These are phyloP conservation scores for Antitype chi DNA, from an alignment of 2,888 invertebrate species.

Conservation along the genomic window DNA sequence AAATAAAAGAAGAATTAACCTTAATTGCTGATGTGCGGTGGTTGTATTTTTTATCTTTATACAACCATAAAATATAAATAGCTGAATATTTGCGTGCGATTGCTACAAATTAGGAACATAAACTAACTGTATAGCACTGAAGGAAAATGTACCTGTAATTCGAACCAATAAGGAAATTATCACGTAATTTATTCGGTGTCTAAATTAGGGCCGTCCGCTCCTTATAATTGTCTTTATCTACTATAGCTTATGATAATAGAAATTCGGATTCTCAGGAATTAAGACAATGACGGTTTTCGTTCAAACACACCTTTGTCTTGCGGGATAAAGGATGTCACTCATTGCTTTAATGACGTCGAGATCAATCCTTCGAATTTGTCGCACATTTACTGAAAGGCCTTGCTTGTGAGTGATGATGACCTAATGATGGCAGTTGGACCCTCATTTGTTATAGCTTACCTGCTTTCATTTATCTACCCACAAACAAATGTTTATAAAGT, in stretches of 20 bases:
- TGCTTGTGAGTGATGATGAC: conserved; percentile 44
- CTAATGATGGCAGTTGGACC: conserved; percentile 36
- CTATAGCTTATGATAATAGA: conserved; percentile 51
- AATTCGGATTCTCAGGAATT: conserved; percentile 52
- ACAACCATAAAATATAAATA: not conserved
- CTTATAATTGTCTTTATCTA: conserved; percentile 39
- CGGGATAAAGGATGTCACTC: conserved; percentile 62
- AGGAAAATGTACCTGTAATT: conserved; percentile 6
- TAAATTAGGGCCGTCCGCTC: conserved; percentile 23
- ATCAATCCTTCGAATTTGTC: conserved; percentile 58
- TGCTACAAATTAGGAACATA: conserved; percentile 8
- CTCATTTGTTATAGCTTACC: conserved; percentile 34
- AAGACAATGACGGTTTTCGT: conserved; percentile 59
- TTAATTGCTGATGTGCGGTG: conserved; percentile 7
- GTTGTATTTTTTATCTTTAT: conserved; percentile 18
- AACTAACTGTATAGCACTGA: not conserved
- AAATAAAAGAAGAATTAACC: conserved; percentile 12
- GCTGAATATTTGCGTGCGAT: conserved; percentile 2
- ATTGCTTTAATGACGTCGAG: conserved; percentile 57
- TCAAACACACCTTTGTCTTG: conserved; percentile 65
- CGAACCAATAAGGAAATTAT: conserved; percentile 18
- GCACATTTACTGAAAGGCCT: conserved; percentile 41
- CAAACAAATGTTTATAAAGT: not conserved
- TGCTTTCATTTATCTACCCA: conserved; percentile 29
- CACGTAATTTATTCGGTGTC: conserved; percentile 30